Evolutionary conservation across 2,888 invertebrate species (phyloP).

Genomic region (Rotaria magnacalcarata): DNA sequence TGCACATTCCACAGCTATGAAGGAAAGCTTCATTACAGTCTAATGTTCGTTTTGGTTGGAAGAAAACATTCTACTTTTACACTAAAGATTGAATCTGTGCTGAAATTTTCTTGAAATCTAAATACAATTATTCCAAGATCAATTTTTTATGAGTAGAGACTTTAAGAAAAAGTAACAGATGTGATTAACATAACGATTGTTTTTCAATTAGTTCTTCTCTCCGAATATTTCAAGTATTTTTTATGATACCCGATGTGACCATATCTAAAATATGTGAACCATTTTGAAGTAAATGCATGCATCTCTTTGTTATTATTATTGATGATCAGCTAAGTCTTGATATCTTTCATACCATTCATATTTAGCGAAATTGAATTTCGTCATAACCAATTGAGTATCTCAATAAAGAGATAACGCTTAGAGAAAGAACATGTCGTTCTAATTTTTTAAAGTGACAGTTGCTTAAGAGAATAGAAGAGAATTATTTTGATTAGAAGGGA

Average conservation of each 20-base stretch:
- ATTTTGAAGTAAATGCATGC: too few relatives aligned
- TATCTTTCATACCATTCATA: background rate
- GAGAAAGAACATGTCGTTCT: background rate
- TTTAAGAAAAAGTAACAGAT: background rate
- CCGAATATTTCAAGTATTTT: background rate
- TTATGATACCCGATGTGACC: background rate
- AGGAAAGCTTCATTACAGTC: too few relatives aligned
- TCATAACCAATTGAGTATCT: background rate
- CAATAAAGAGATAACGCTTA: background rate
- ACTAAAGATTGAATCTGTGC: too few relatives aligned
- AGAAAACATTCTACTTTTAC: too few relatives aligned
- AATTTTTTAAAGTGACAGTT: background rate
- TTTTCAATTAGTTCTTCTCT: background rate
- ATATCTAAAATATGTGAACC: background rate
- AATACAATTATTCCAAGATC: too few relatives aligned
- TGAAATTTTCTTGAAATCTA: too few relatives aligned
- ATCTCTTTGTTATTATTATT: too few relatives aligned
- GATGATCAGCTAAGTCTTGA: too few relatives aligned
- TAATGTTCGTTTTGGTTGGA: too few relatives aligned
- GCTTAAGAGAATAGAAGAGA: background rate
- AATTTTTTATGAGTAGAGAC: too few relatives aligned
- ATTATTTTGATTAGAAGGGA: background rate
- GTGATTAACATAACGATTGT: background rate
- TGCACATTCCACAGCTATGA: too few relatives aligned
- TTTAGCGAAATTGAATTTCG: background rate